Conservation (phyloP, 2,113 vertebrate species). For the Cynoglossus semilaevis region DNA sequence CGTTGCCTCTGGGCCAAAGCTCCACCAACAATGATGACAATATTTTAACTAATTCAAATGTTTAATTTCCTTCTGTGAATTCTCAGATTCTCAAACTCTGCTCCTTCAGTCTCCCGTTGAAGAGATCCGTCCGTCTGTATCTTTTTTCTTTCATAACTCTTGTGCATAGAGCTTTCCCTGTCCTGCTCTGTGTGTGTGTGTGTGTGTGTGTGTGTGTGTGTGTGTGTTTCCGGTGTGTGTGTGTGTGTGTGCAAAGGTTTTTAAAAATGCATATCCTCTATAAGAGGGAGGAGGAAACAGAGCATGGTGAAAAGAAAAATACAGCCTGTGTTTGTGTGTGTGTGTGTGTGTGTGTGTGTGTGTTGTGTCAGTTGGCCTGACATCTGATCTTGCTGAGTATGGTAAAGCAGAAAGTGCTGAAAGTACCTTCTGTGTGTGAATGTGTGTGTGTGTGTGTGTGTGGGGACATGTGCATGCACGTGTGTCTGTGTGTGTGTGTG, state of each 20-base stretch:
- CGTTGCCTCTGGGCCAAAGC: too few species aligned
- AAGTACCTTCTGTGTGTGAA: constrained; percentile 42
- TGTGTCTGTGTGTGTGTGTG: constrained; percentile 21
- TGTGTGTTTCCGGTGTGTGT: constrained; percentile 8
- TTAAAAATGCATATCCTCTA: constrained; percentile 71
- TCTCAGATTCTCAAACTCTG: not conserved
- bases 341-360: constrained; percentile 21
- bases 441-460: constrained; percentile 14
- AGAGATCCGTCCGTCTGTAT: constrained; percentile 11
- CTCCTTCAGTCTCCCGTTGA: constrained; percentile 1
- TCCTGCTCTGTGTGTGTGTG: constrained; percentile 4
- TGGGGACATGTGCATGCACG: not conserved
- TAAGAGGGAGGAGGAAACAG: constrained; percentile 63
- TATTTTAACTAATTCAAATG: too few species aligned
- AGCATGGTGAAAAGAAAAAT: constrained; percentile 65
- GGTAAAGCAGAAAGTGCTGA: constrained; percentile 70
- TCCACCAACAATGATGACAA: too few species aligned
- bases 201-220: constrained; percentile 16
- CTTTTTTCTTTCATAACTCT: constrained; percentile 4
- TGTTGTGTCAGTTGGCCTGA: constrained; percentile 62
- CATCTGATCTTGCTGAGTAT: constrained; percentile 72
- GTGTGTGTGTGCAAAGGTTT: constrained; percentile 33
- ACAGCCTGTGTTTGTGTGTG: constrained; percentile 48
- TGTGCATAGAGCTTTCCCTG: constrained; percentile 10
- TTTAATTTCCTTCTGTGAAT: not conserved